Evolutionary conservation across 2,797 vertebrate genomes (phyloP).

Genomic region (Bufotes viridis): DNA sequence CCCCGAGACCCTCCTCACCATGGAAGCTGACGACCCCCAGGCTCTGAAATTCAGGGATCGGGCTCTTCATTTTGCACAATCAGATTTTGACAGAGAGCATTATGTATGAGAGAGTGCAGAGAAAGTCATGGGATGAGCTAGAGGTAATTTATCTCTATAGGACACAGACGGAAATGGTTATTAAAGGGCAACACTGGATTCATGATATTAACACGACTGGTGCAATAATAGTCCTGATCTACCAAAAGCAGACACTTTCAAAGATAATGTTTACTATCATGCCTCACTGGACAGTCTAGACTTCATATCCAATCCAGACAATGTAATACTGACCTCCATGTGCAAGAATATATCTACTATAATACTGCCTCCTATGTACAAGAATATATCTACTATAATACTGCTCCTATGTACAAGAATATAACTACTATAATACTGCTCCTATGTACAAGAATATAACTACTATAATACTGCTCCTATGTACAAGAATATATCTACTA

Average conservation of each 20-base stretch:
- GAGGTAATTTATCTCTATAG: background rate
- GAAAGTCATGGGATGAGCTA: background rate
- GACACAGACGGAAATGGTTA: background rate
- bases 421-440: conserved; percentile 4
- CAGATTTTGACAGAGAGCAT: background rate
- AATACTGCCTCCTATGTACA: background rate
- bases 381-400: background rate
- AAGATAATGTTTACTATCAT: no score
- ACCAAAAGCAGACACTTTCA: background rate
- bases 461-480: background rate
- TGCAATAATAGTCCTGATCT: background rate
- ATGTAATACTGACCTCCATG: background rate
- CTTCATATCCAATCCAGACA: no score
- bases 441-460: background rate
- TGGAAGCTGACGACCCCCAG: background rate
- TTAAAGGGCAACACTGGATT: background rate
- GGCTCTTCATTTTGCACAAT: conserved; percentile 7
- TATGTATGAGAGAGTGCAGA: background rate
- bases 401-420: background rate
- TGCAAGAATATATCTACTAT: background rate
- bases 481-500: no score
- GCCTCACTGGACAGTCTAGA: no score
- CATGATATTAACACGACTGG: background rate
- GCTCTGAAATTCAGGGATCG: background rate
- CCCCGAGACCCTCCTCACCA: background rate